Conservation (phyloP, 2,113 vertebrate species). For the Mionectes macconnelli region DNA sequence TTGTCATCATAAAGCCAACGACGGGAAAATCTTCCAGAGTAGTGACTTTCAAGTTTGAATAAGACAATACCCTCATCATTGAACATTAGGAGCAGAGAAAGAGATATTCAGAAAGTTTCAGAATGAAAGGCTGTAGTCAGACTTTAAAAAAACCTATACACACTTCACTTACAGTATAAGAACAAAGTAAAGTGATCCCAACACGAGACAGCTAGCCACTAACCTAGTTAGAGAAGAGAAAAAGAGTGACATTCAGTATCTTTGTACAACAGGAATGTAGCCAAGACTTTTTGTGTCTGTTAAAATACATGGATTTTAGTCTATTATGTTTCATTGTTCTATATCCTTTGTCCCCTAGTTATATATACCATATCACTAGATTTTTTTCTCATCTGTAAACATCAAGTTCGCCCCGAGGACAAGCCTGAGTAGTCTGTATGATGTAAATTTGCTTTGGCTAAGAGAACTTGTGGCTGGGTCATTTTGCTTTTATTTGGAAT, state of each 20-base stretch:
- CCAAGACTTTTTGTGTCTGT: not conserved
- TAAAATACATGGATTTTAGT: not conserved
- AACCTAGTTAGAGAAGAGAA: not conserved
- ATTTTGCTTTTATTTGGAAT: conserved; percentile 45
- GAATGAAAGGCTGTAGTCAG: not conserved
- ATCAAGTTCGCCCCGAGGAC: conserved; percentile 7
- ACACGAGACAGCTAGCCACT: not conserved
- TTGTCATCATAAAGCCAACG: not conserved
- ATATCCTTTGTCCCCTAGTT: not conserved
- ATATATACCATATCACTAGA: not conserved
- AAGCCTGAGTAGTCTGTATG: not conserved
- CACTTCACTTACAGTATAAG: not conserved
- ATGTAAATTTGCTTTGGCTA: conserved; percentile 29
- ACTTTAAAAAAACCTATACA: not conserved
- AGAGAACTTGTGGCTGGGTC: conserved; percentile 31
- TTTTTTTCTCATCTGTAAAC: conserved; percentile 13
- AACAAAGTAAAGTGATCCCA: not conserved
- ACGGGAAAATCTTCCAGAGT: not conserved
- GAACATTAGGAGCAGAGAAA: not conserved
- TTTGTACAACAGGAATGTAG: not conserved
- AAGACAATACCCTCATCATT: not conserved
- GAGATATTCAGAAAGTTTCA: not conserved
- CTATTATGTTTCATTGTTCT: not conserved
- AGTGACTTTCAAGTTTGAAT: not conserved
- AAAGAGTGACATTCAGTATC: not conserved